Base-by-base conservation (phyloP, 2,888 invertebrate species). In the Plagodis dolabraria region DNA sequence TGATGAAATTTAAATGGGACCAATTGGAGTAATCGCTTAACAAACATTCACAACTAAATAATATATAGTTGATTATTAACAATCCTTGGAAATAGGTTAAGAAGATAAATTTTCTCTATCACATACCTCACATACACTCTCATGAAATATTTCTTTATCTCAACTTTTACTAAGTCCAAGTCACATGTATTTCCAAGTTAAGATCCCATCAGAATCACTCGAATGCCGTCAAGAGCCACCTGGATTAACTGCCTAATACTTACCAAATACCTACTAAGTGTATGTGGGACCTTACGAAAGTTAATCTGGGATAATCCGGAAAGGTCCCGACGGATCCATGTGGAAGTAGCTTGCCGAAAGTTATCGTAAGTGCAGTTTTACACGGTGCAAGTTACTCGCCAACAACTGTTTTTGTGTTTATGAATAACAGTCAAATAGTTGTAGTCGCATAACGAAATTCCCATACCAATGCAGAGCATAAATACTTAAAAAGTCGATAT, bases 241-340 rank as follows among this genome's bases (percentile, higher is more conserved):
- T 62, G 62, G 64, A 62, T 64, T 64, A 64, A 38, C 45, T 10
- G 45, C 49, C 60, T 45, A 54, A 59, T 45, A 55, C 53, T 53
- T 58, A 57, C 62, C 57, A 51, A 65, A 62, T 60, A 58, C 60
- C 63, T 57, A 63, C 65, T 60, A 61, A 63, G 60, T 59, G 59
- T 59, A 56, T 55, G 55, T 55, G 60, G 59, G 58, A 43, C 54
- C 57, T 56, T 54, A 33, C 55, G 47, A 57, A 66, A 66, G 63
- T 61, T 63, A 66, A 63, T 59, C 66, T 49, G 33, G 40, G 57
- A 51, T 64, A 57, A 66, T 61, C 64, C 57, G 22, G 47, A 12
- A 47, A 55, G 48, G 56, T 60, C 56, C 56, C 49, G 5, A n/a
- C 22, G 44, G 53, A 47, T 58, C 56, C 47, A 51, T 54, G 52